Conservation (phyloP, 2,888 invertebrate genomes). For the Agriopis aurantiaria region DNA sequence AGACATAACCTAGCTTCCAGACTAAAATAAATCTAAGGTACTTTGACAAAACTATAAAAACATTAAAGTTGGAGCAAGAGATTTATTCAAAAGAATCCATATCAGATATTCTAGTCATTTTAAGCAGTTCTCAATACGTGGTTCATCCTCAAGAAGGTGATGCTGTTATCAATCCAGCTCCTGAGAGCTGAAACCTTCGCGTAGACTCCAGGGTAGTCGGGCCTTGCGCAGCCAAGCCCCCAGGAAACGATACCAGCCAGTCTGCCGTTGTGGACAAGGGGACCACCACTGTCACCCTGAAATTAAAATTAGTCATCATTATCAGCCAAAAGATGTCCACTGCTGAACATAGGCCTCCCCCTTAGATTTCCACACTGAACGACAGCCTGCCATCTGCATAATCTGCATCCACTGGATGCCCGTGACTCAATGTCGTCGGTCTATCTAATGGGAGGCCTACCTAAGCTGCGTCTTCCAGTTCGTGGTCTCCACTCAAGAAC, state of each 20-base stretch:
- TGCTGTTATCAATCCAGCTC: slow-evolving; percentile 71
- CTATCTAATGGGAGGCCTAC: no score
- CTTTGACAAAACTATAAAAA: neutral
- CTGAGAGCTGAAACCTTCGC: slow-evolving; percentile 76
- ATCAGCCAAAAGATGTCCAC: no score
- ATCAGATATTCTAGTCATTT: neutral
- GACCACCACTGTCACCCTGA: slow-evolving; percentile 85
- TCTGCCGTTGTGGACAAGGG: slow-evolving; percentile 71
- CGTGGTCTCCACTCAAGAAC: no score
- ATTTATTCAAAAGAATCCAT: slow-evolving; percentile 13
- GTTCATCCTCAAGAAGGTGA: slow-evolving; percentile 57
- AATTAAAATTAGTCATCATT: slow-evolving; percentile 23
- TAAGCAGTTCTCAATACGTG: slow-evolving; percentile 40
- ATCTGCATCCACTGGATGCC: no score
- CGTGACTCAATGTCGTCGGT: no score
- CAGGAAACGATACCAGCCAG: slow-evolving; percentile 82
- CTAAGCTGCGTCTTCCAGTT: no score
- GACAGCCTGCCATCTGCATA: no score
- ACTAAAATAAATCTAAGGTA: neutral
- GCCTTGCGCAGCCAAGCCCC: slow-evolving; percentile 80
- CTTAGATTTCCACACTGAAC: no score
- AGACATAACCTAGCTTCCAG: no score
- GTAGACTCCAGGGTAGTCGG: slow-evolving; percentile 80
- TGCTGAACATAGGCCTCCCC: no score
- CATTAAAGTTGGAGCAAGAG: neutral